These are phyloP conservation scores for Donacobius atricapilla DNA, from an alignment of 2,113 vertebrate genomes.

Conservation along the genomic window DNA sequence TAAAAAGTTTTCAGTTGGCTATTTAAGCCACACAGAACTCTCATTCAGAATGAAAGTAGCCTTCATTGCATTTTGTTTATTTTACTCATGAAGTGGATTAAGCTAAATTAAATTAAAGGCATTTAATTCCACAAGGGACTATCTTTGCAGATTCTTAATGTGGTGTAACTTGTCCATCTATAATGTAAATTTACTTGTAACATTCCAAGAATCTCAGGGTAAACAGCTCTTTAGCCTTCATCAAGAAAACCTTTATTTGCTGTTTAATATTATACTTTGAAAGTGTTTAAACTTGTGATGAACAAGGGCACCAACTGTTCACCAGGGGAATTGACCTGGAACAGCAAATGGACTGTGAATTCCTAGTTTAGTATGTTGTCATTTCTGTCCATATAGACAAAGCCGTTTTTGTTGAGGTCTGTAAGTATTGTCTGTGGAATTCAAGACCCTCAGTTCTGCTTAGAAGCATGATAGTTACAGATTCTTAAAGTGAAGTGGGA, in stretches of 20 bases:
- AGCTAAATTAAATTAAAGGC: background rate
- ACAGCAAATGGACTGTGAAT: background rate
- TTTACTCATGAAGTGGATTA: constrained; percentile 7
- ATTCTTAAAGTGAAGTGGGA: background rate
- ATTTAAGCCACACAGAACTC: background rate
- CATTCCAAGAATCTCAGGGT: background rate
- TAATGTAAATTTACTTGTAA: constrained; percentile 7
- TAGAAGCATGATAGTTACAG: background rate
- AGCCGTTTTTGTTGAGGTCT: background rate
- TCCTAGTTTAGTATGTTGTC: background rate
- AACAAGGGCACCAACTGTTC: background rate
- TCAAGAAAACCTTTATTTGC: background rate
- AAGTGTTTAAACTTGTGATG: background rate
- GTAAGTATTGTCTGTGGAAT: background rate
- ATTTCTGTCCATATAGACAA: background rate
- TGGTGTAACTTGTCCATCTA: background rate
- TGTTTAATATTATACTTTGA: background rate
- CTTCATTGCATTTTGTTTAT: background rate
- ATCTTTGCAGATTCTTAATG: background rate
- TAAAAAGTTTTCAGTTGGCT: background rate
- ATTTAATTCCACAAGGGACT: background rate
- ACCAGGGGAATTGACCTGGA: background rate
- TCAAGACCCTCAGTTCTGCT: background rate
- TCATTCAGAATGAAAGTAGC: background rate
- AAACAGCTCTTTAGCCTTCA: background rate